Base-by-base conservation (phyloP, 92 coral and sea anemone species). In the Epizoanthus illoricatus region DNA sequence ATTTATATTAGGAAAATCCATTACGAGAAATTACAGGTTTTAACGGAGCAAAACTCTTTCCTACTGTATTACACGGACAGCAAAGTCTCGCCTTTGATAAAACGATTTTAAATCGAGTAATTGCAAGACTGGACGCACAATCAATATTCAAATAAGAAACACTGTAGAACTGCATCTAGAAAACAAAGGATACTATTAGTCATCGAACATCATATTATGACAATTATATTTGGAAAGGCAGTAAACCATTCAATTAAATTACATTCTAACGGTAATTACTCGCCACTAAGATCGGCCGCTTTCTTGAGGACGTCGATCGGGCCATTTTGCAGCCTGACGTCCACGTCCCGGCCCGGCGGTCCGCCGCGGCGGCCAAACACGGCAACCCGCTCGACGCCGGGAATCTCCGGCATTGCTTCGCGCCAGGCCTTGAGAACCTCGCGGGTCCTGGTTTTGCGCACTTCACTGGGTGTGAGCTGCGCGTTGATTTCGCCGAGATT, bases 201-300 rank as follows among this genome's bases (percentile, higher is more conserved):
- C 52, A 12, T 18, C 9, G 20, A 40, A 0, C 3, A 2, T 43
- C 7, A 18, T 78, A 18, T 78, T 78, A 62, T 64, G 23, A 13
- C 76, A 68, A 7, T 0, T 17, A 45, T 10, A 15, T 78, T 62
- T 21, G 21, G 67, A 12, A 61, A 63, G n/a, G 13, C 11, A n/a
- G 54, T 41, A 78, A 75, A 78, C 63, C 82, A 63, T 19, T 62
- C 40, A 78, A 43, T 20, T 21, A 63, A 43, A n/a, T 63, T 43
- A 40, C 20, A 42, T 42, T 39, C 43, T 76, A 60, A 19, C 43
- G 18, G 59, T 63, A 63, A 78, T 63, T 42, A 63, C 36, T 61
- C 72, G 47, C 82, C 61, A 63, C 82, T 17, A 61, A 20, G n/a
- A n/a, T n/a, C n/a, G n/a, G n/a, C n/a, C n/a, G n/a, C n/a, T n/a